Percentiles rank a stretch among this genome's conserved stretches.
phyloP scores from a whole-genome alignment of 2,888 invertebrate species.

The Acanthosepion pharaonis region DNA sequence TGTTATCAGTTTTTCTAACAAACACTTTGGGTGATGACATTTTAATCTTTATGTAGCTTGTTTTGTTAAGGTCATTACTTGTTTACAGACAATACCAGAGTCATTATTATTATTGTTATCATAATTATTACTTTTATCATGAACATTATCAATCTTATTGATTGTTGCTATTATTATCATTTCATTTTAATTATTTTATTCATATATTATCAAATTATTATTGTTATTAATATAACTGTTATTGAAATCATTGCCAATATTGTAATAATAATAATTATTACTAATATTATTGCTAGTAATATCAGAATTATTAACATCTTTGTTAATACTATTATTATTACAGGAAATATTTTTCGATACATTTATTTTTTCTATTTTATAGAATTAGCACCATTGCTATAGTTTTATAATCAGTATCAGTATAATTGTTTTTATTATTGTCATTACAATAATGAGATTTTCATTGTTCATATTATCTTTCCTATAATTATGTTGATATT shows the following conservation, averaged over 20 bases:
- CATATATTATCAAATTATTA: background rate
- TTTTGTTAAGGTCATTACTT: constrained; percentile 2
- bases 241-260: background rate
- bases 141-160: no score
- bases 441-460: background rate
- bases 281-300: background rate
- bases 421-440: background rate
- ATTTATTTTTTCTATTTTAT: no score
- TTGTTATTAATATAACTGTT: background rate
- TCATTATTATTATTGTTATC: background rate
- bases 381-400: no score
- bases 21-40: background rate
- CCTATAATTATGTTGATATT: background rate
- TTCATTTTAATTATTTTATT: no score
- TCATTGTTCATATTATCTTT: background rate
- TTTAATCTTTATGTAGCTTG: background rate
- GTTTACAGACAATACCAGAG: background rate
- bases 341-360: no score
- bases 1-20: background rate
- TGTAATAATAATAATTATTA: background rate
- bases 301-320: background rate
- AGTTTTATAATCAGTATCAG: background rate
- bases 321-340: no score
- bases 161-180: no score
- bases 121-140: background rate